A percentile compares a stretch with the other conserved stretches of the same genome.
These are phyloP conservation scores for Phycodurus eques DNA, from an alignment of 2,113 vertebrate genomes.

Conservation along the genomic window DNA sequence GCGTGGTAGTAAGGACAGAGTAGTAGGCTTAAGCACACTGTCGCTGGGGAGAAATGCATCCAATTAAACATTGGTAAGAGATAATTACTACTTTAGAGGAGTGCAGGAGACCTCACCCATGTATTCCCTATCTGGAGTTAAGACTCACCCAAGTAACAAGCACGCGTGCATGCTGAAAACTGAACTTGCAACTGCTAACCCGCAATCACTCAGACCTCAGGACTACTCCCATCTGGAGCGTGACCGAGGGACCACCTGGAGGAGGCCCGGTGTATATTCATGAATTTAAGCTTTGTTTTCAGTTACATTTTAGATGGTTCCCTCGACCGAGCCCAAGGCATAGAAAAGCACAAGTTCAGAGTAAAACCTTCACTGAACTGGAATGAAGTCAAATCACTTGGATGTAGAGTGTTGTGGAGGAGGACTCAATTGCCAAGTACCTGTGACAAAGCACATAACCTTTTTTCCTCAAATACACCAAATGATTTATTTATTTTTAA, in stretches of 20 bases:
- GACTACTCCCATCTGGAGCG: constrained; percentile 54
- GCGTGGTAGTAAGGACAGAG: constrained; percentile 31
- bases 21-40: constrained; percentile 39
- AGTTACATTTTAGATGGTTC: not conserved
- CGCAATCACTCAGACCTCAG: constrained; percentile 49
- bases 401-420: constrained; percentile 22
- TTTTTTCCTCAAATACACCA: not conserved
- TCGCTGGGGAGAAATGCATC: constrained; percentile 35
- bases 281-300: not conserved
- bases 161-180: constrained; percentile 47
- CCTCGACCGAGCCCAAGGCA: not conserved
- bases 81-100: constrained; percentile 53
- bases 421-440: constrained; percentile 1
- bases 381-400: constrained; percentile 4
- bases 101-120: constrained; percentile 54
- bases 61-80: constrained; percentile 63
- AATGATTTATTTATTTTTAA: not conserved
- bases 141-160: constrained; percentile 35
- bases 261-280: constrained; percentile 6
- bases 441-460: not conserved
- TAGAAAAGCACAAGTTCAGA: not conserved
- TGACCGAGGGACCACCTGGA: constrained; percentile 48
- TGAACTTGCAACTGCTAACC: constrained; percentile 40
- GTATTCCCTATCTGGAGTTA: constrained; percentile 40
- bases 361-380: not conserved